Evolutionary conservation across 2,888 invertebrate genomes (phyloP).

Genomic region (Morpho achilles): DNA sequence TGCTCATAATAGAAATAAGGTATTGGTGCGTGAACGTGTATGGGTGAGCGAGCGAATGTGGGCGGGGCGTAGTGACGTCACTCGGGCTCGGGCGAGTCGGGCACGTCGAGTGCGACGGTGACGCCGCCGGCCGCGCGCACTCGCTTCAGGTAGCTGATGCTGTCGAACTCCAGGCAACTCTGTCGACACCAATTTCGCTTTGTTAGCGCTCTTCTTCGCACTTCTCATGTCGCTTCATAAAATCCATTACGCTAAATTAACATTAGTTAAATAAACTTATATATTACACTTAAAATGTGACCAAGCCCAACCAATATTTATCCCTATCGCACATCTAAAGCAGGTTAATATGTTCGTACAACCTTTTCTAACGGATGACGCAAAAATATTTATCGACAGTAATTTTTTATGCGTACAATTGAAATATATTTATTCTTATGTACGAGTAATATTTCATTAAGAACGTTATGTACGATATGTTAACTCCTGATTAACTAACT

Average conservation of each 20-base stretch:
- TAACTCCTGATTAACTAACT: too few relatives aligned
- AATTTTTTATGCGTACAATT: too few relatives aligned
- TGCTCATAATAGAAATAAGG: background rate
- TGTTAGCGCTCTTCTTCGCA: slow-evolving; percentile 36
- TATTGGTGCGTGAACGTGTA: slow-evolving; percentile 12
- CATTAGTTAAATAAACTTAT: background rate
- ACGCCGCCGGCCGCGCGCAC: slow-evolving; percentile 63
- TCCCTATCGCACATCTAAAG: too few relatives aligned
- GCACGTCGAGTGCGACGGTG: slow-evolving; percentile 62
- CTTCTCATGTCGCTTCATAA: background rate
- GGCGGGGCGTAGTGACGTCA: slow-evolving; percentile 35
- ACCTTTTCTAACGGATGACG: too few relatives aligned
- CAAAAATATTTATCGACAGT: too few relatives aligned
- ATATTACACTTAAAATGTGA: too few relatives aligned
- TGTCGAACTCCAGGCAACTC: slow-evolving; percentile 78
- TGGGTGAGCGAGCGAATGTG: slow-evolving; percentile 24
- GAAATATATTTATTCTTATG: too few relatives aligned
- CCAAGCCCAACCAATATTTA: too few relatives aligned
- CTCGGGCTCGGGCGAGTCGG: slow-evolving; percentile 75
- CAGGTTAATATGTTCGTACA: too few relatives aligned
- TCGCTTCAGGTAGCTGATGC: slow-evolving; percentile 70
- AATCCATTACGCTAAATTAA: background rate
- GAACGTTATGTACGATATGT: too few relatives aligned
- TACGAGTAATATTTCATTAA: too few relatives aligned
- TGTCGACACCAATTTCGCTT: slow-evolving; percentile 39